These are phyloP conservation scores for Parauchenoglanis punctatus DNA, from an alignment of 2,797 vertebrate species.

Conservation along the genomic window DNA sequence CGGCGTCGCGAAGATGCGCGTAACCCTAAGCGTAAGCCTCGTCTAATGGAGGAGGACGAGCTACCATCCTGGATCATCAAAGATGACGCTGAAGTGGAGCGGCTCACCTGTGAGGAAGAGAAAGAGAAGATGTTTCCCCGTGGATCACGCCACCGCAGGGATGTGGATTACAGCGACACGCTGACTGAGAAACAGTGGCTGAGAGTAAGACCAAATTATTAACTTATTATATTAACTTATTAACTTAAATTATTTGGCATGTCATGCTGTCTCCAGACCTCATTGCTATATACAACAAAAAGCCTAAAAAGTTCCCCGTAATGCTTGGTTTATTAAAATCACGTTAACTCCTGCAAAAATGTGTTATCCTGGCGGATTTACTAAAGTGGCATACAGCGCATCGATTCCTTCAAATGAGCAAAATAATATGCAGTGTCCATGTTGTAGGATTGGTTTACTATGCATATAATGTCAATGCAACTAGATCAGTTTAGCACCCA, in stretches of 20 bases:
- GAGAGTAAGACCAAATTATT: slow-evolving; percentile 76
- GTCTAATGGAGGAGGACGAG: slow-evolving; percentile 96
- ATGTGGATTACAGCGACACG: slow-evolving; percentile 96
- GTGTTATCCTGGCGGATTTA: neutral
- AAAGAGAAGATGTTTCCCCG: slow-evolving; percentile 96
- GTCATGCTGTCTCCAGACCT: neutral
- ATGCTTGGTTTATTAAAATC: neutral
- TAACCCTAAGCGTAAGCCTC: slow-evolving; percentile 93
- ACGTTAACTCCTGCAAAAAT: neutral
- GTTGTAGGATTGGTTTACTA: neutral
- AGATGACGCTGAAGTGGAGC: slow-evolving; percentile 95
- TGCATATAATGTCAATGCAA: neutral
- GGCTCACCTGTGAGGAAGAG: slow-evolving; percentile 95
- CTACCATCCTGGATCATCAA: slow-evolving; percentile 97
- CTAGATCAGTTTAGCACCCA: neutral
- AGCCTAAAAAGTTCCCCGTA: neutral
- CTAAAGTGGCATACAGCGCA: neutral
- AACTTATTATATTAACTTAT: too few relatives aligned
- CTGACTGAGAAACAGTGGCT: slow-evolving; percentile 98
- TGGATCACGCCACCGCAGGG: slow-evolving; percentile 91
- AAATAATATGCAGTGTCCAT: neutral
- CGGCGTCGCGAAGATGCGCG: slow-evolving; percentile 92
- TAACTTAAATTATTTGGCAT: too few relatives aligned
- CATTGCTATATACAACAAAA: neutral
- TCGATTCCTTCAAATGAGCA: neutral